These are phyloP conservation scores for Tetropium fuscum DNA, from an alignment of 2,888 invertebrate species.

Conservation along the genomic window DNA sequence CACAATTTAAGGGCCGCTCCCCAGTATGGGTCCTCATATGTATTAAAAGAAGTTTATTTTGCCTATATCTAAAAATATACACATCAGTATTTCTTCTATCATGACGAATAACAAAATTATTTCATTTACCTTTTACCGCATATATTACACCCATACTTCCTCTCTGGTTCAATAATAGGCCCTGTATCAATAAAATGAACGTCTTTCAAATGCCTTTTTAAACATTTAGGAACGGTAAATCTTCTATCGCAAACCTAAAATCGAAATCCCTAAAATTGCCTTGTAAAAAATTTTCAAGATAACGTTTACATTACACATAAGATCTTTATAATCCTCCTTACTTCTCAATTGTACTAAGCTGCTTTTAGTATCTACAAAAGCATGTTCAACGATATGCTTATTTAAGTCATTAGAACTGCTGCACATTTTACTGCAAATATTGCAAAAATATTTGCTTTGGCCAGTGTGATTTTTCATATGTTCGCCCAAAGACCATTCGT, in stretches of 20 bases:
- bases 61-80: slow-evolving; percentile 55
- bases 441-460: slow-evolving; percentile 60
- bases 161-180: slow-evolving; percentile 49
- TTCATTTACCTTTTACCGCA: slow-evolving; percentile 61
- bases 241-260: slow-evolving; percentile 59
- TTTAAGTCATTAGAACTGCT: slow-evolving; percentile 54
- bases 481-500: slow-evolving; percentile 62
- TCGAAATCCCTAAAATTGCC: not conserved
- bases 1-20: slow-evolving; percentile 61
- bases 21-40: slow-evolving; percentile 64
- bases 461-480: slow-evolving; percentile 62
- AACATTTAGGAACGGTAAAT: slow-evolving; percentile 54
- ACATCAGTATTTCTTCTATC: not conserved
- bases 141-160: slow-evolving; percentile 59
- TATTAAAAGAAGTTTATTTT: slow-evolving; percentile 57
- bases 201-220: slow-evolving; percentile 58
- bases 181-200: slow-evolving; percentile 52
- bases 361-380: slow-evolving; percentile 44
- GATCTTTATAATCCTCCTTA: slow-evolving; percentile 38
- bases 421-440: slow-evolving; percentile 57
- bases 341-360: slow-evolving; percentile 20
- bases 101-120: not conserved
- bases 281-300: not conserved
- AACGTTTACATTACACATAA: slow-evolving; percentile 53
- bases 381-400: slow-evolving; percentile 55